Conservation (phyloP, 2,797 vertebrate species). For the Pogonophryne albipinna region DNA sequence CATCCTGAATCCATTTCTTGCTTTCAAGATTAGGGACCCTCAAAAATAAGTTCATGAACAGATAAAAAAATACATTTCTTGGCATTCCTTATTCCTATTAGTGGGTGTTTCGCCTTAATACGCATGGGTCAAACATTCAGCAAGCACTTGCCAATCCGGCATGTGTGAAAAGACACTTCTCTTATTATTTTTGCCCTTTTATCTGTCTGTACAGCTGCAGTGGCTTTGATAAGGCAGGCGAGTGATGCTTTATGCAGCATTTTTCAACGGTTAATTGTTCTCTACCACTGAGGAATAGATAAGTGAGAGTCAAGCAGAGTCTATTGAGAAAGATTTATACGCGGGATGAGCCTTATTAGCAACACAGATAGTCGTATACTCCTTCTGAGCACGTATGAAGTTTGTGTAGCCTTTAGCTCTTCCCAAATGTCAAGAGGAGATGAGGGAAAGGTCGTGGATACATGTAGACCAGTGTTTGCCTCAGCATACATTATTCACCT, state of each 20-base stretch:
- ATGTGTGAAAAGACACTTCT: slow-evolving; percentile 56
- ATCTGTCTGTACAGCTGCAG: slow-evolving; percentile 71
- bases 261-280: slow-evolving; percentile 74
- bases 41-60: slow-evolving; percentile 7
- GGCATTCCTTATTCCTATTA: slow-evolving; percentile 31
- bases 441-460: slow-evolving; percentile 10
- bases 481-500: slow-evolving; percentile 5
- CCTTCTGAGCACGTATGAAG: slow-evolving; percentile 41
- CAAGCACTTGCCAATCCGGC: slow-evolving; percentile 38
- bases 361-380: slow-evolving; percentile 44
- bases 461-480: slow-evolving; percentile 4
- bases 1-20: not conserved
- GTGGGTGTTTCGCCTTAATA: slow-evolving; percentile 34
- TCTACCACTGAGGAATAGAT: slow-evolving; percentile 66
- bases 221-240: slow-evolving; percentile 69
- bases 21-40: not conserved
- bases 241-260: slow-evolving; percentile 63
- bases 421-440: slow-evolving; percentile 34
- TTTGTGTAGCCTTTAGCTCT: slow-evolving; percentile 46
- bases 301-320: slow-evolving; percentile 62
- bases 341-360: slow-evolving; percentile 54
- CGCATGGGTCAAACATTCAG: slow-evolving; percentile 49
- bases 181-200: slow-evolving; percentile 64
- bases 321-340: slow-evolving; percentile 53
- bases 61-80: slow-evolving; percentile 43